Conservation (phyloP, 2,113 vertebrate species). For the Zapus hudsonius region DNA sequence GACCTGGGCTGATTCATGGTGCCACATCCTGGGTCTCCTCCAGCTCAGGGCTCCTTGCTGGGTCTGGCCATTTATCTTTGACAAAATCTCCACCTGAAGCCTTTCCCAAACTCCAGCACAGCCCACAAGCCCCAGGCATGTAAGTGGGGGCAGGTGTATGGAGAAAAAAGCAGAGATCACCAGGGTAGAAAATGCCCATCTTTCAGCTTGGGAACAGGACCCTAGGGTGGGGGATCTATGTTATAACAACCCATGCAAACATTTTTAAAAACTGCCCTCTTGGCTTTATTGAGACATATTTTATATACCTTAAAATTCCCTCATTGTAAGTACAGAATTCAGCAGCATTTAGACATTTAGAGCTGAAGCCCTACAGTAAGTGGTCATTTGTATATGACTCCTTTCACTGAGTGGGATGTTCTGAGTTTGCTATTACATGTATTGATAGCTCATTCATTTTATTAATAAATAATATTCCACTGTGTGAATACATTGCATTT, state of each 20-base stretch:
- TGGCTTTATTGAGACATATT: background rate
- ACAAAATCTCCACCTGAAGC: constrained; percentile 60
- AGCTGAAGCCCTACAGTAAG: too few relatives aligned
- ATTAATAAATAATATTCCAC: background rate
- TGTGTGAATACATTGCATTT: background rate
- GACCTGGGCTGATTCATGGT: constrained; percentile 10
- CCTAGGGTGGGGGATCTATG: fast-evolving
- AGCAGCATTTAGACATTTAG: background rate
- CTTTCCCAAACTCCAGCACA: background rate
- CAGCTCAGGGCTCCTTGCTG: background rate
- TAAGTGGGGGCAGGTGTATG: background rate
- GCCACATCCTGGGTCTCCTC: background rate
- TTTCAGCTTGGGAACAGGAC: fast-evolving
- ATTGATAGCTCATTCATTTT: background rate
- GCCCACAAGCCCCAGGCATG: fast-evolving
- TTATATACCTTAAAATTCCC: background rate
- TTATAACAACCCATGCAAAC: too few relatives aligned
- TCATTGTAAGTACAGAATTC: background rate
- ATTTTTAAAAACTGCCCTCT: background rate
- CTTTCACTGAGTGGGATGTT: background rate
- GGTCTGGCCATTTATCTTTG: constrained; percentile 70
- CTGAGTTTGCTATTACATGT: background rate
- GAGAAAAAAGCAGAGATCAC: background rate
- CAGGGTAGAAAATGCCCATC: background rate
- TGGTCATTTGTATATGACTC: background rate